Percentiles rank a stretch among this genome's conserved stretches.
Conservation (phyloP, 2,888 invertebrate species). For the Piscicola geometra region DNA sequence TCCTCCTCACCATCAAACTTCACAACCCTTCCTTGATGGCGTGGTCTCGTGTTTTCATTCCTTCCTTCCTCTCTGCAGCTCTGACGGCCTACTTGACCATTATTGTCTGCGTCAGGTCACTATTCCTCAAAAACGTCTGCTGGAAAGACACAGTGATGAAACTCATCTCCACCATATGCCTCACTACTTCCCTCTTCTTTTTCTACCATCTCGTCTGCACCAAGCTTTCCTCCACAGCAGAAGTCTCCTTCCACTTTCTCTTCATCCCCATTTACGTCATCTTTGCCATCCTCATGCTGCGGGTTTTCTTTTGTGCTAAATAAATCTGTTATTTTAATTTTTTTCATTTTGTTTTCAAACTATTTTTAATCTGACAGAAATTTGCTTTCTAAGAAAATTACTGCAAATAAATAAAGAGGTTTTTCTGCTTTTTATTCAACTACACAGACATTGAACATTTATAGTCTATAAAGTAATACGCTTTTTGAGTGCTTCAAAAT, state of each 20-base stretch:
- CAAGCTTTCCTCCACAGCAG: not conserved
- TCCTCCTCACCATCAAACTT: constrained; percentile 71
- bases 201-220: constrained; percentile 10
- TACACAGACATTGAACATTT: too few species aligned
- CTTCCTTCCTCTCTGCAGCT: constrained; percentile 84
- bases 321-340: not conserved
- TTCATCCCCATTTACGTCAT: constrained; percentile 21
- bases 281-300: constrained; percentile 12
- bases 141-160: not conserved
- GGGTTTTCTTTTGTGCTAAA: not conserved
- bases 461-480: not conserved
- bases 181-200: not conserved
- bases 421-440: too few species aligned
- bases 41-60: constrained; percentile 87
- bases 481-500: not conserved
- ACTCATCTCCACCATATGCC: not conserved
- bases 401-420: not conserved
- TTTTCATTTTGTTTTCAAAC: constrained; percentile 3
- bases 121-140: not conserved
- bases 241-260: constrained; percentile 9
- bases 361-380: too few species aligned
- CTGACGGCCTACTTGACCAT: constrained; percentile 77
- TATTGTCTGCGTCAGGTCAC: not conserved
- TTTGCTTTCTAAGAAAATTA: not conserved
- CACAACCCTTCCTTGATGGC: constrained; percentile 63